Evolutionary conservation across 1,140 invertebrate species (phyloP), one percentile per base, ranked within the genome.

Genomic region (Campodea augens): DNA sequence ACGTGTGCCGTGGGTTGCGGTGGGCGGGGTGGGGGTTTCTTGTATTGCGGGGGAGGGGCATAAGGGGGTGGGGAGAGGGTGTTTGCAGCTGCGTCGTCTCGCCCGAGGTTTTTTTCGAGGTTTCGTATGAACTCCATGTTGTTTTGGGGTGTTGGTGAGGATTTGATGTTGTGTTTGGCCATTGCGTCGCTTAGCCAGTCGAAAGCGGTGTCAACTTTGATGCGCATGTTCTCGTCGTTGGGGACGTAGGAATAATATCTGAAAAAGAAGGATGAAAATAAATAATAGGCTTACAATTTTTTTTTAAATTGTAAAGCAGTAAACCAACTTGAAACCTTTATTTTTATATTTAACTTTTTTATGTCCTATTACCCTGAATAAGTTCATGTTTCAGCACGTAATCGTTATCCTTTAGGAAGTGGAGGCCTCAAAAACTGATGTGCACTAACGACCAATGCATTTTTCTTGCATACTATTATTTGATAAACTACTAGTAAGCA

Each of bases 61-160:
- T 42, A 45, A 18, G 39, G 48, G 48, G 5, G 46, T 29, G 40
- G 51, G 25, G 52, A 54, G 41, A 62, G 61, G 2, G 65, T 67
- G 53, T 71, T 69, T 45, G 72, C 59, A 32, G 51, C 46, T 15
- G 66, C 60, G 40, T 74, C 70, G 39, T 65, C 67, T 25, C 64
- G 60, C 0, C 66, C 68, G 21, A 77, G 56, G 48, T 69, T 69
- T 49, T 75, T 75, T 52, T 76, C 73, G 36, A 76, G 53, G 49
- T 75, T 75, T 72, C n/a, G 74, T 48, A 49, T 64, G 68, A 12
- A 60, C 60, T 0, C 56, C 23, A 18, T 38, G n/a, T 25, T n/a
- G 15, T 7, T 22, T 24, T 2, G 3, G 41, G 15, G 27, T 32
- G 27, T 15, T 10, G 27, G 27, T 7, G 7, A 32, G 7, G 27